Percentiles rank a stretch among this genome's conserved stretches.
These are phyloP conservation scores for Clarias fuscus DNA, from an alignment of 2,797 vertebrate species.

Conservation along the genomic window DNA sequence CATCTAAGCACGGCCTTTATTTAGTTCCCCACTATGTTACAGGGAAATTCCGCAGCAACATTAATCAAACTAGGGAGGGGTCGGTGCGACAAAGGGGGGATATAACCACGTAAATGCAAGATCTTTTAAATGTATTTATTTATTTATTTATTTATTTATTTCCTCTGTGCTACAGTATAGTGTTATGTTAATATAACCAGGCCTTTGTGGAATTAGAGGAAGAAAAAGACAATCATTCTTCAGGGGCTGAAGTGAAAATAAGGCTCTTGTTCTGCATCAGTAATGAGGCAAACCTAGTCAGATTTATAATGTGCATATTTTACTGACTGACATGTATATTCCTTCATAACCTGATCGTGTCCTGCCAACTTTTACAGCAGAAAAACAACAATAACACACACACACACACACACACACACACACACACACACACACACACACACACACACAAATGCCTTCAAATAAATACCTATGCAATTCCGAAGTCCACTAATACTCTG, in stretches of 20 bases:
- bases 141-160: background rate
- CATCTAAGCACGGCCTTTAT: slow-evolving; percentile 18
- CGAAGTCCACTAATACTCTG: slow-evolving; percentile 34
- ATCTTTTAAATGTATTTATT: too few species aligned
- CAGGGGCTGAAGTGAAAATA: slow-evolving; percentile 7
- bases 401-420: too few species aligned
- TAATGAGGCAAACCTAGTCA: slow-evolving; percentile 14
- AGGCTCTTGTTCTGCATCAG: slow-evolving; percentile 8
- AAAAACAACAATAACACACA: background rate
- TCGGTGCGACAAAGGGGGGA: background rate
- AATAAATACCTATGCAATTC: background rate
- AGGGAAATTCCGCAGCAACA: background rate
- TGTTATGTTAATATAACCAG: slow-evolving; percentile 12
- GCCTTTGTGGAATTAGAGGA: slow-evolving; percentile 5
- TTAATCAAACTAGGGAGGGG: background rate
- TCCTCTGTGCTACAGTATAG: background rate
- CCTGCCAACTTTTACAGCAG: background rate
- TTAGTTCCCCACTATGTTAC: slow-evolving; percentile 27
- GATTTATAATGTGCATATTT: background rate
- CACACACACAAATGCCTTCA: background rate
- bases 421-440: too few species aligned
- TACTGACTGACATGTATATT: background rate
- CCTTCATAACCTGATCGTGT: background rate
- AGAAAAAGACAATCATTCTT: slow-evolving; percentile 14
- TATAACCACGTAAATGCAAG: background rate